These are phyloP conservation scores for Drosophila orosa DNA, from an alignment of 1,140 invertebrate genomes.

Conservation along the genomic window DNA sequence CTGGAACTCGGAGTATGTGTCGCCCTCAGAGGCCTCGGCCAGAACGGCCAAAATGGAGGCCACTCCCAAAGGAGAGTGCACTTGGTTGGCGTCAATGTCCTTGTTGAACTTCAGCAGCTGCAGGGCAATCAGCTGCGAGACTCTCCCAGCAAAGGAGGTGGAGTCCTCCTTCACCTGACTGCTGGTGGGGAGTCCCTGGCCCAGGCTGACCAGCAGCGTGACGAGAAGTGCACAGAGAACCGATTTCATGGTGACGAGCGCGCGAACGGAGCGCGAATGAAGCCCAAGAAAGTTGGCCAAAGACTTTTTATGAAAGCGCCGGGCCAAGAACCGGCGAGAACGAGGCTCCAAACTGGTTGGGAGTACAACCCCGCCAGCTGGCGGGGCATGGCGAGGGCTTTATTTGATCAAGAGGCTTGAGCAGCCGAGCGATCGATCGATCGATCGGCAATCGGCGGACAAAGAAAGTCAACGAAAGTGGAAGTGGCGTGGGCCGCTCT, in stretches of 20 bases:
- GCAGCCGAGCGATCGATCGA: not conserved
- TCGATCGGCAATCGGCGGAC: constrained; percentile 35
- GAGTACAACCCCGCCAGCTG: not conserved
- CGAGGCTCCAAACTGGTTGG: constrained; percentile 65
- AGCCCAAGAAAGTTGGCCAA: constrained; percentile 80
- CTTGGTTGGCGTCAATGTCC: constrained; percentile 86
- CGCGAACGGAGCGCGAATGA: constrained; percentile 69
- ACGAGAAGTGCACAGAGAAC: constrained; percentile 39
- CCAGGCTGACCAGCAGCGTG: constrained; percentile 33
- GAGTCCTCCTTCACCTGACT: constrained; percentile 12
- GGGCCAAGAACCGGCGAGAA: constrained; percentile 60
- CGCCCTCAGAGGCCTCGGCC: constrained; percentile 86
- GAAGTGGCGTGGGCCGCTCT: constrained; percentile 75
- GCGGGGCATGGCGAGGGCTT: not conserved
- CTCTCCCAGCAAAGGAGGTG: constrained; percentile 60
- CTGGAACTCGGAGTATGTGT: constrained; percentile 86
- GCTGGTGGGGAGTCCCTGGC: constrained; percentile 35
- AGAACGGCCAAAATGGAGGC: constrained; percentile 86
- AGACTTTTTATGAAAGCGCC: constrained; percentile 78
- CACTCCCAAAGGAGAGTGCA: constrained; percentile 88
- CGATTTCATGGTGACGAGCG: constrained; percentile 68
- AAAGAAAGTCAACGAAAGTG: constrained; percentile 79
- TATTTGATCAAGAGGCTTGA: constrained; percentile 17
- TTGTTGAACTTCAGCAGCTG: constrained; percentile 78
- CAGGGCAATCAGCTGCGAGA: constrained; percentile 76